A percentile compares a stretch with the other conserved stretches of the same genome.
Conservation (phyloP, 1,140 invertebrate species). For the Anoplophora glabripennis region DNA sequence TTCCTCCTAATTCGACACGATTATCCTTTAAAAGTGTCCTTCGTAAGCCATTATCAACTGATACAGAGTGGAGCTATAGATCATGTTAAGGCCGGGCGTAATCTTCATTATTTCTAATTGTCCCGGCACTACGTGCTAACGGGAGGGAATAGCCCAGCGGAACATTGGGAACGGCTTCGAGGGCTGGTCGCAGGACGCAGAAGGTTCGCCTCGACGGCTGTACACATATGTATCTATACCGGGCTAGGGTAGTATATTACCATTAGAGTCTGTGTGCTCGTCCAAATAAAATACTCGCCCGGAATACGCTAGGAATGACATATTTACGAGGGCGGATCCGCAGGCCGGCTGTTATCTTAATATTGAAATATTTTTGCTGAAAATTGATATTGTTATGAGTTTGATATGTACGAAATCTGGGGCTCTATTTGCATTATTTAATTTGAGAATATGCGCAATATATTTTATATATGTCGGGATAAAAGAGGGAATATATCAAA, state of each 20-base stretch:
- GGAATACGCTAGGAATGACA: conserved; percentile 22
- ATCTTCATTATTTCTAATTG: conserved; percentile 44
- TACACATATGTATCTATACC: conserved; percentile 44
- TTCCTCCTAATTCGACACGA: conserved; percentile 2
- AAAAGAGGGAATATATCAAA: too few species aligned
- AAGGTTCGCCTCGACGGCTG: conserved; percentile 25
- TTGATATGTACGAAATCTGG: conserved; percentile 13
- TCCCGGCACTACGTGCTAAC: conserved; percentile 28
- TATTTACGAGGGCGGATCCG: conserved; percentile 17
- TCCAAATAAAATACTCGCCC: conserved; percentile 28
- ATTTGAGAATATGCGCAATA: too few species aligned
- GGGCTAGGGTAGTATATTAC: conserved; percentile 43
- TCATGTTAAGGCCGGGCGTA: conserved; percentile 32
- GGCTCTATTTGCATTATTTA: too few species aligned
- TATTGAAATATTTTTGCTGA: conserved; percentile 42
- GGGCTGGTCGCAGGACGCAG: neutral
- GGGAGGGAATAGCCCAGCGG: conserved; percentile 15
- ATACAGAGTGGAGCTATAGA: conserved; percentile 27
- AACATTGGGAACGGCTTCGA: neutral
- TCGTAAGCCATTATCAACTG: conserved; percentile 25
- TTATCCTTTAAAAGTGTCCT: conserved; percentile 12
- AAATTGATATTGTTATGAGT: conserved; percentile 43
- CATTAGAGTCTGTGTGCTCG: conserved; percentile 37
- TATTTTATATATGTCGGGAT: too few species aligned
- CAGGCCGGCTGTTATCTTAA: conserved; percentile 33